Conservation (phyloP, 2,113 vertebrate genomes). For the Talpa occidentalis region DNA sequence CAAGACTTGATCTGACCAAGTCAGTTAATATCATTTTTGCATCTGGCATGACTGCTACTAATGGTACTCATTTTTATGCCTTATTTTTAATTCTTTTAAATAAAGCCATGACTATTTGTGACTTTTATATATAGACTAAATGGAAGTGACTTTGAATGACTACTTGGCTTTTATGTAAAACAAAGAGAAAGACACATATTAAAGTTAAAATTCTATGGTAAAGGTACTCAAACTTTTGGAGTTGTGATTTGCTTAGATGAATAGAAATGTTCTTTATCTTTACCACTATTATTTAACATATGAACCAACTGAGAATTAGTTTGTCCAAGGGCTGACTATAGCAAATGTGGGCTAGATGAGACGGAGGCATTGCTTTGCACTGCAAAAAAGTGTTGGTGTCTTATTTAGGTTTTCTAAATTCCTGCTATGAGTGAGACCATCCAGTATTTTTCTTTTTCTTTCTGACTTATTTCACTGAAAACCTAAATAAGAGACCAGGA, state of each 20-base stretch:
- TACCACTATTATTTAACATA: background rate
- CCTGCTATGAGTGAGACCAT: too few relatives aligned
- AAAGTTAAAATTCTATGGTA: background rate
- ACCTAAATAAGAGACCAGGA: too few relatives aligned
- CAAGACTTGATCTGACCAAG: background rate
- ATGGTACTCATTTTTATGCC: background rate
- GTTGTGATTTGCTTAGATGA: constrained; percentile 17
- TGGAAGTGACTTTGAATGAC: background rate
- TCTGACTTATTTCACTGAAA: too few relatives aligned
- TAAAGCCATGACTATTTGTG: background rate
- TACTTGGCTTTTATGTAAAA: background rate
- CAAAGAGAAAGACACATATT: background rate
- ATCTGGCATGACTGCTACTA: background rate
- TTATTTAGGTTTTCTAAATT: too few relatives aligned
- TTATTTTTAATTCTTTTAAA: constrained; percentile 48
- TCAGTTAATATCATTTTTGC: constrained; percentile 22
- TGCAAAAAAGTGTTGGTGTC: background rate
- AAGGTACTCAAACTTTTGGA: background rate
- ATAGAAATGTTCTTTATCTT: background rate
- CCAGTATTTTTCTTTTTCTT: too few relatives aligned
- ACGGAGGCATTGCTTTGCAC: background rate
- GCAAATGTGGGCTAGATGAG: background rate
- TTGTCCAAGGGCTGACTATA: background rate
- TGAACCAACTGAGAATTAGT: background rate
- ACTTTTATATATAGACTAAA: background rate